Percentiles rank a stretch among this genome's conserved stretches.
Conservation (phyloP, 2,113 vertebrate species). For the Channa maculata region DNA sequence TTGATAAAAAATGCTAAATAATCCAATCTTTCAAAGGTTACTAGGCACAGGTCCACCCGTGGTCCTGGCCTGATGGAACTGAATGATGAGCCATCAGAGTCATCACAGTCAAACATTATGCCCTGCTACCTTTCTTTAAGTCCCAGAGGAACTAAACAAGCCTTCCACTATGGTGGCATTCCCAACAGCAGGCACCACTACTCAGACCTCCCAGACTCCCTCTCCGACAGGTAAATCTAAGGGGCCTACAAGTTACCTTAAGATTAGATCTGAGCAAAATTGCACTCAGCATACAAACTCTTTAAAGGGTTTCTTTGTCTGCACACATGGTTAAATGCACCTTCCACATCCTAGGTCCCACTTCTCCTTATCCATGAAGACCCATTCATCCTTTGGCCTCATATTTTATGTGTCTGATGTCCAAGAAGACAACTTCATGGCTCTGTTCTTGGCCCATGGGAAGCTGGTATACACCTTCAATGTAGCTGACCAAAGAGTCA, state of each 20-base stretch:
- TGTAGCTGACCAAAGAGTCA: slow-evolving; percentile 86
- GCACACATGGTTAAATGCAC: slow-evolving; percentile 4
- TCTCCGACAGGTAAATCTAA: slow-evolving; percentile 85
- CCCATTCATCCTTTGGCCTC: slow-evolving; percentile 90
- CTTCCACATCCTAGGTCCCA: slow-evolving; percentile 84
- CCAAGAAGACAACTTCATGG: slow-evolving; percentile 90
- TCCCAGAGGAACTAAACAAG: slow-evolving; percentile 81
- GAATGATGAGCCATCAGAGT: slow-evolving; percentile 78
- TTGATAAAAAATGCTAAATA: not conserved
- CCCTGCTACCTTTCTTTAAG: slow-evolving; percentile 85
- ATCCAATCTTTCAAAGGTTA: slow-evolving; percentile 74
- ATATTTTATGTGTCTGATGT: slow-evolving; percentile 91
- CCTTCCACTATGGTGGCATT: slow-evolving; percentile 88
- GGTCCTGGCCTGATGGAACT: slow-evolving; percentile 75
- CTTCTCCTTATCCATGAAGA: slow-evolving; percentile 92
- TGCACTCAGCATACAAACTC: not conserved
- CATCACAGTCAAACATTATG: slow-evolving; percentile 59
- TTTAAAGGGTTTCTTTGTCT: slow-evolving; percentile 11
- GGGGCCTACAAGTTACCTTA: not conserved
- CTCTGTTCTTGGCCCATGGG: slow-evolving; percentile 89
- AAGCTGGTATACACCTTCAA: slow-evolving; percentile 92
- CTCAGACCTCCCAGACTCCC: slow-evolving; percentile 83
- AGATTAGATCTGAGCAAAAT: slow-evolving; percentile 16
- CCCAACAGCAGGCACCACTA: slow-evolving; percentile 93
- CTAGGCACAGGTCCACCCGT: slow-evolving; percentile 83